Percentiles rank a stretch among this genome's conserved stretches.
These are phyloP conservation scores for Montipora sp. DNA, from an alignment of 64 coral and sea anemone species.

Conservation along the genomic window DNA sequence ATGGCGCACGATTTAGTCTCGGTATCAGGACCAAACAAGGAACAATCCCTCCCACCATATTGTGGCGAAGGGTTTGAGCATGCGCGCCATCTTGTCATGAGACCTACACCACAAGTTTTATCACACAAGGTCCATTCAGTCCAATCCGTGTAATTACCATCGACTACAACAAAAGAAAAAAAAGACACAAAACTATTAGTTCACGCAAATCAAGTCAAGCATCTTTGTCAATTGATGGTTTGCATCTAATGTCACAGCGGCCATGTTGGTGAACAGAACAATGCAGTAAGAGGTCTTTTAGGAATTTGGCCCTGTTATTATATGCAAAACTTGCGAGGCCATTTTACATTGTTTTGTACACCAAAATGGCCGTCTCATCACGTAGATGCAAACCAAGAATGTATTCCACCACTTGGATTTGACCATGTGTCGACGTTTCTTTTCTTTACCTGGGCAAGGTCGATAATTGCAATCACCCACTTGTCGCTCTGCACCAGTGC, in stretches of 20 bases:
- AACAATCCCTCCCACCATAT: slow-evolving; percentile 82
- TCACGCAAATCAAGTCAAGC: not conserved
- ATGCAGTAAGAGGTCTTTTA: too few relatives aligned
- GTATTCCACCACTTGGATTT: not conserved
- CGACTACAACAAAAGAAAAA: slow-evolving; percentile 45
- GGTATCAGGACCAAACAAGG: slow-evolving; percentile 72
- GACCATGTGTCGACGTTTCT: not conserved
- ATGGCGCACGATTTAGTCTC: slow-evolving; percentile 47
- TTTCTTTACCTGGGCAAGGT: slow-evolving; percentile 75
- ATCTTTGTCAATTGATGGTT: not conserved
- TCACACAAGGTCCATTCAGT: slow-evolving; percentile 78
- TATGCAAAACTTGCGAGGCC: too few relatives aligned
- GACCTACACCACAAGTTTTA: slow-evolving; percentile 78
- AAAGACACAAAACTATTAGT: not conserved
- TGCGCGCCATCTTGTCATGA: slow-evolving; percentile 81
- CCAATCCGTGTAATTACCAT: slow-evolving; percentile 98
- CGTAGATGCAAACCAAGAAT: too few relatives aligned
- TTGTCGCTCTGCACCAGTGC: slow-evolving; percentile 74
- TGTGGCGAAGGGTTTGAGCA: slow-evolving; percentile 85
- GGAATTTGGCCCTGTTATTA: too few relatives aligned
- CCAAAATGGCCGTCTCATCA: too few relatives aligned
- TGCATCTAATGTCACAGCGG: not conserved
- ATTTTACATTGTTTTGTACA: too few relatives aligned
- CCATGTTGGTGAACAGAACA: too few relatives aligned
- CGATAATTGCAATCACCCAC: slow-evolving; percentile 73